These are phyloP conservation scores for Exocentrus adspersus DNA, from an alignment of 2,888 invertebrate species.

Conservation along the genomic window DNA sequence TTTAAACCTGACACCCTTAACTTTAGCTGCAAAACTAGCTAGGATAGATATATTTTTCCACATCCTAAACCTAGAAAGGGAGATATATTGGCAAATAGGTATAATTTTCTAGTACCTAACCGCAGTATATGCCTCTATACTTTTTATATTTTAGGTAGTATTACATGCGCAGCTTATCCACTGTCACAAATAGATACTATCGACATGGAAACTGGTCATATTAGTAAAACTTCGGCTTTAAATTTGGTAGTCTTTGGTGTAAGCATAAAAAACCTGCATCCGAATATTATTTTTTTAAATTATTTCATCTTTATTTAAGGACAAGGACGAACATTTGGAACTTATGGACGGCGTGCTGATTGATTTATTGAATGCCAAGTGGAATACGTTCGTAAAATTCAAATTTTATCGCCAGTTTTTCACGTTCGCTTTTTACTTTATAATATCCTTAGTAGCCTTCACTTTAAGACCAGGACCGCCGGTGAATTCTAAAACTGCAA, in stretches of 20 bases:
- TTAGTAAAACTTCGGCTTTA: slow-evolving; percentile 94
- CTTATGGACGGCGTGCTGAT: slow-evolving; percentile 94
- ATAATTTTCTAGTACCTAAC: slow-evolving; percentile 44
- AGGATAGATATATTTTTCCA: slow-evolving; percentile 96
- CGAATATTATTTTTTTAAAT: neutral
- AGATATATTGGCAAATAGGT: slow-evolving; percentile 98
- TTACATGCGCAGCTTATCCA: slow-evolving; percentile 97
- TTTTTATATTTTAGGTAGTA: slow-evolving; percentile 69
- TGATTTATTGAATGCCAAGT: slow-evolving; percentile 94
- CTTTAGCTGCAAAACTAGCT: slow-evolving; percentile 92
- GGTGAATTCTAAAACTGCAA: slow-evolving; percentile 53
- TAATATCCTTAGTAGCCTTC: slow-evolving; percentile 88
- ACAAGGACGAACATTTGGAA: slow-evolving; percentile 93
- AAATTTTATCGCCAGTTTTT: slow-evolving; percentile 95
- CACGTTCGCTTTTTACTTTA: slow-evolving; percentile 89
- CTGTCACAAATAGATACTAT: slow-evolving; percentile 95
- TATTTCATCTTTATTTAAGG: slow-evolving; percentile 68
- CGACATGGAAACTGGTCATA: slow-evolving; percentile 87
- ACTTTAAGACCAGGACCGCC: slow-evolving; percentile 87
- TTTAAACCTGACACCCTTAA: slow-evolving; percentile 89
- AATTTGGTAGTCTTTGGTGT: slow-evolving; percentile 97
- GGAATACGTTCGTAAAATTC: slow-evolving; percentile 96
- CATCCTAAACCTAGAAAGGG: slow-evolving; percentile 93
- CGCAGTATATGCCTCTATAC: neutral
- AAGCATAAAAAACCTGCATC: slow-evolving; percentile 57